Evolutionary conservation across 1,140 invertebrate genomes (phyloP).

Genomic region (Drosophila kohkoa): DNA sequence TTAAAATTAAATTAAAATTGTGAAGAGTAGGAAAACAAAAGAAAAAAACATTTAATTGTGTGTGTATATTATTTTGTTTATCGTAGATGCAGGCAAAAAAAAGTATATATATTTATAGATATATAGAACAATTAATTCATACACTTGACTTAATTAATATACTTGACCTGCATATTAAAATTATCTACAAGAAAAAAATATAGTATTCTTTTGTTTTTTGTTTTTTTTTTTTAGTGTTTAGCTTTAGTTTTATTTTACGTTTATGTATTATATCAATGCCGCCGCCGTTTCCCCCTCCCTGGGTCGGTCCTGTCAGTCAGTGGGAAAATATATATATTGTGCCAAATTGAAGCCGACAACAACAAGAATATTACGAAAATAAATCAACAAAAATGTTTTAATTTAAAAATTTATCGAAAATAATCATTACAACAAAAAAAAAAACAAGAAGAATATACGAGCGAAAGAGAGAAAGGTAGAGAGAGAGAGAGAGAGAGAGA

Average conservation of each 20-base stretch:
- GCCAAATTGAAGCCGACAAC: constrained; percentile 37
- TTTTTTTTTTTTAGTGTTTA: constrained; percentile 9
- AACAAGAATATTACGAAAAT: constrained; percentile 41
- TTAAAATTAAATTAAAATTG: constrained; percentile 26
- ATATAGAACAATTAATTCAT: constrained; percentile 11
- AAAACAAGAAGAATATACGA: background rate
- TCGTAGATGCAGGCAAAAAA: constrained; percentile 10
- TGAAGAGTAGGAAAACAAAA: constrained; percentile 1
- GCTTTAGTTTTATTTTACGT: background rate
- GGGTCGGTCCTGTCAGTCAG: background rate
- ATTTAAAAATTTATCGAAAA: constrained; percentile 31
- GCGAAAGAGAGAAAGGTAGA: background rate
- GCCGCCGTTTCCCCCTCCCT: constrained; percentile 5
- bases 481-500: background rate
- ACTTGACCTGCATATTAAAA: constrained; percentile 21
- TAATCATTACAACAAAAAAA: constrained; percentile 29
- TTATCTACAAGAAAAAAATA: constrained; percentile 23
- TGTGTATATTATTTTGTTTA: constrained; percentile 9
- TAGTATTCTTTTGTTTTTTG: background rate
- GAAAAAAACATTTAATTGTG: background rate
- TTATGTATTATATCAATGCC: constrained; percentile 22
- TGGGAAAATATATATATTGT: background rate
- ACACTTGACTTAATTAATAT: constrained; percentile 27
- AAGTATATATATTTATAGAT: constrained; percentile 2
- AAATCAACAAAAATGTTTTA: constrained; percentile 47